phyloP scores from a whole-genome alignment of 2,113 vertebrate species.

The Podocnemis expansa region DNA sequence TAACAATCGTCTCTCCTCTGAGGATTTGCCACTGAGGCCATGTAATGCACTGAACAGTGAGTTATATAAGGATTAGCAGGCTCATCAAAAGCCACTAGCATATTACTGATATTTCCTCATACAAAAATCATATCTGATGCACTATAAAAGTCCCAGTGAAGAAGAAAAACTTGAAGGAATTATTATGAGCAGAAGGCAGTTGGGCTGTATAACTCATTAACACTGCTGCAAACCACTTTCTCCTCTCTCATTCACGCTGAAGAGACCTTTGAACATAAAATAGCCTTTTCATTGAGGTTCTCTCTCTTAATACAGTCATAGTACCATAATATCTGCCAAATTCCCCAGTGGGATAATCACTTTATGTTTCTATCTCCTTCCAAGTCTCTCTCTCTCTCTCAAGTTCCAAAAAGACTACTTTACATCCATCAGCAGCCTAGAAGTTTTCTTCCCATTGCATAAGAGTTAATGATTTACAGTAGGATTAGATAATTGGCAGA shows the following conservation, averaged over 20 bases:
- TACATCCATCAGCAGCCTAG: background rate
- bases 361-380: rapidly evolving
- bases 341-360: background rate
- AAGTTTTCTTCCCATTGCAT: background rate
- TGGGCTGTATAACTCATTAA: background rate
- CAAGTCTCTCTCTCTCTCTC: background rate
- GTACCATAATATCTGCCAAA: background rate
- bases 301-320: background rate
- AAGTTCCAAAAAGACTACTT: background rate
- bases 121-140: rapidly evolving
- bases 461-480: background rate
- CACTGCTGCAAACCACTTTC: rapidly evolving
- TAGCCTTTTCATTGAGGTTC: too few relatives aligned
- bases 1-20: background rate
- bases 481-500: background rate
- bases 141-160: background rate
- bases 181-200: background rate
- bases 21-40: background rate
- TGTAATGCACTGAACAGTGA: background rate
- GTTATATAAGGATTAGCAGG: background rate
- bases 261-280: background rate
- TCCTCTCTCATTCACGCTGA: background rate
- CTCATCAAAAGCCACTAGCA: background rate
- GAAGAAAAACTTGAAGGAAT: background rate
- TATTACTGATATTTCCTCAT: background rate